Evolutionary conservation across 2,113 vertebrate genomes (phyloP).

Genomic region (Gavialis gangeticus): DNA sequence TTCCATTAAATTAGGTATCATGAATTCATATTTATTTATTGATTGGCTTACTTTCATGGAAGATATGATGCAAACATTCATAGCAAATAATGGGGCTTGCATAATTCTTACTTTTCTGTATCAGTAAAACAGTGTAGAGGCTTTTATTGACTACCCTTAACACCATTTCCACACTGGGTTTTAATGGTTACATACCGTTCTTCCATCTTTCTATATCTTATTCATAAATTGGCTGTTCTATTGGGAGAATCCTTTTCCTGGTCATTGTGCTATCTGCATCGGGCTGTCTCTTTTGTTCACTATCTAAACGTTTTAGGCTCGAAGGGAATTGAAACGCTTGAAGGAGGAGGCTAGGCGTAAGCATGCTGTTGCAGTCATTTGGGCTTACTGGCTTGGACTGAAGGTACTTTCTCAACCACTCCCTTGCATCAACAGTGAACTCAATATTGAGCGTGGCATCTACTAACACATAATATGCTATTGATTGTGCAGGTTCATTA

Average conservation of each 20-base stretch:
- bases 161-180: neutral
- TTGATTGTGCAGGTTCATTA: constrained; percentile 13
- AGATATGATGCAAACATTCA: neutral
- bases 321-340: constrained; percentile 97
- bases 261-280: constrained; percentile 74
- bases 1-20: neutral
- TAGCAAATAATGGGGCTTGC: neutral
- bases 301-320: constrained; percentile 92
- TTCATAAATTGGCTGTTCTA: constrained; percentile 38
- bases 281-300: constrained; percentile 82
- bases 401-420: constrained; percentile 88
- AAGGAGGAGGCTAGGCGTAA: constrained; percentile 98
- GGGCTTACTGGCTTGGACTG: constrained; percentile 99
- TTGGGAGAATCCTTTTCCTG: constrained; percentile 66
- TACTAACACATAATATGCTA: constrained; percentile 69
- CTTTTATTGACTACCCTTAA: neutral
- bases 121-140: neutral
- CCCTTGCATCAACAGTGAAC: constrained; percentile 48
- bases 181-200: neutral
- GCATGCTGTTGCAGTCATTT: constrained; percentile 99
- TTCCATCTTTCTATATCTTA: constrained; percentile 9
- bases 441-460: constrained; percentile 51
- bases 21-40: neutral
- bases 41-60: neutral
- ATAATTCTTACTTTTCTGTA: neutral